Conservation (phyloP, 2,113 vertebrate genomes). For the Gallinago jamesoni region DNA sequence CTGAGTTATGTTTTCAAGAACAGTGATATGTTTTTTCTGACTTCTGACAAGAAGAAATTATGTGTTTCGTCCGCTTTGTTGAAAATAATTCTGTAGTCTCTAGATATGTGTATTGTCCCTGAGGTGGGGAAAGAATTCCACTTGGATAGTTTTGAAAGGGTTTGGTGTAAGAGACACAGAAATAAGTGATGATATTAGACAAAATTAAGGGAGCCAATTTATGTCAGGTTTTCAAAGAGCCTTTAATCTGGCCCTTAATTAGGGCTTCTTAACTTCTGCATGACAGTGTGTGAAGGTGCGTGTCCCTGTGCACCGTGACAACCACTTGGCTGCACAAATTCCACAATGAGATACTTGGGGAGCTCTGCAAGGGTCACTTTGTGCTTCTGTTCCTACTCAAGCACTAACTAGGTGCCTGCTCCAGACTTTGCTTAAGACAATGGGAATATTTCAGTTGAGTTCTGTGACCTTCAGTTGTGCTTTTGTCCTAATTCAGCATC, state of each 20-base stretch:
- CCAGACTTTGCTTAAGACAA: background rate
- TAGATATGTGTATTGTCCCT: background rate
- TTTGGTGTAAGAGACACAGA: background rate
- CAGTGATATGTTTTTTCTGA: background rate
- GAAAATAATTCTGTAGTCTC: background rate
- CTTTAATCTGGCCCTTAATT: background rate
- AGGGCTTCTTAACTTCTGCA: background rate
- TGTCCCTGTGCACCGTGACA: background rate
- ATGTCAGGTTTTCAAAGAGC: background rate
- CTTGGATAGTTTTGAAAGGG: background rate
- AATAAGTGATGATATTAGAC: background rate
- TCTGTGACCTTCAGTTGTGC: background rate
- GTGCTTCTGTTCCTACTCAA: background rate
- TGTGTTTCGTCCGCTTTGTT: background rate
- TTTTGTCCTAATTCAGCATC: background rate
- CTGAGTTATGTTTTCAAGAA: constrained; percentile 15
- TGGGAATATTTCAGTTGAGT: background rate
- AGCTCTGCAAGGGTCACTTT: background rate
- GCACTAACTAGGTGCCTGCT: background rate
- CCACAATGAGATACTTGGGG: fast-evolving
- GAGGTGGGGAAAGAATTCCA: background rate
- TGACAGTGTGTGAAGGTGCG: fast-evolving
- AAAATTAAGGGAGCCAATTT: background rate
- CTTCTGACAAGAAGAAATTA: constrained; percentile 36
- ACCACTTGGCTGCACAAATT: background rate